These are phyloP conservation scores for Conops quadrifasciatus DNA, from an alignment of 2,888 invertebrate species.

Conservation along the genomic window DNA sequence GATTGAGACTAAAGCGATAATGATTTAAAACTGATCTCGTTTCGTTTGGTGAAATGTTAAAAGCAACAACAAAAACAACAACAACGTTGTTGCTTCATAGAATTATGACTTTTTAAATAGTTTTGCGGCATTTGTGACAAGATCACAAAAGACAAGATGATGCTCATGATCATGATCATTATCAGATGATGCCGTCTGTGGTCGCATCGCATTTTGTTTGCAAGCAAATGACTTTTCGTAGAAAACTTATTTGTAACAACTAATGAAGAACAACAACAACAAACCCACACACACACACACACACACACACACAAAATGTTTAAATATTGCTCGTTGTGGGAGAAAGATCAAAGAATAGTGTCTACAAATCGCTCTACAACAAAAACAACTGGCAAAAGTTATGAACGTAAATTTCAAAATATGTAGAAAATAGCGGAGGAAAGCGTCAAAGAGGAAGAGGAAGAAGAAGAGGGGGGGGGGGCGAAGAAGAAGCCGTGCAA, in stretches of 20 bases:
- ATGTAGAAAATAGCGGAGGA: no score
- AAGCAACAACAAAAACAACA: slow-evolving; percentile 35
- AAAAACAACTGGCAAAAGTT: neutral
- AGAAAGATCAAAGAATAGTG: slow-evolving; percentile 1
- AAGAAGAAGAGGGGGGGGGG: no score
- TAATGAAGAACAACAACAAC: neutral
- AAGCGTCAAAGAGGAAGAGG: no score
- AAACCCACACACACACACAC: neutral
- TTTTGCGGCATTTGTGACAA: slow-evolving; percentile 23
- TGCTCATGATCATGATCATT: neutral
- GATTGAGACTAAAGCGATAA: slow-evolving; percentile 37
- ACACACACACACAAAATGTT: no score
- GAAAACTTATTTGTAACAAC: slow-evolving; percentile 23
- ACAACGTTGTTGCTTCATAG: slow-evolving; percentile 38
- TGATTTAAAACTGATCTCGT: slow-evolving; percentile 54
- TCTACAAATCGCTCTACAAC: neutral
- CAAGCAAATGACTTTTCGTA: slow-evolving; percentile 35
- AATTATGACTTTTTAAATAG: slow-evolving; percentile 47
- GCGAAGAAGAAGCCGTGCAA: no score
- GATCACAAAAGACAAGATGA: neutral
- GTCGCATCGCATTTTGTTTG: slow-evolving; percentile 36
- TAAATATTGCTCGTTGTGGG: no score
- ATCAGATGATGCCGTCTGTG: neutral
- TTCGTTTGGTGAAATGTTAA: slow-evolving; percentile 45
- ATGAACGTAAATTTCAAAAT: no score